Base-by-base conservation (phyloP, 2,797 vertebrate genomes). In the Acrossocheilus wenchowensis region DNA sequence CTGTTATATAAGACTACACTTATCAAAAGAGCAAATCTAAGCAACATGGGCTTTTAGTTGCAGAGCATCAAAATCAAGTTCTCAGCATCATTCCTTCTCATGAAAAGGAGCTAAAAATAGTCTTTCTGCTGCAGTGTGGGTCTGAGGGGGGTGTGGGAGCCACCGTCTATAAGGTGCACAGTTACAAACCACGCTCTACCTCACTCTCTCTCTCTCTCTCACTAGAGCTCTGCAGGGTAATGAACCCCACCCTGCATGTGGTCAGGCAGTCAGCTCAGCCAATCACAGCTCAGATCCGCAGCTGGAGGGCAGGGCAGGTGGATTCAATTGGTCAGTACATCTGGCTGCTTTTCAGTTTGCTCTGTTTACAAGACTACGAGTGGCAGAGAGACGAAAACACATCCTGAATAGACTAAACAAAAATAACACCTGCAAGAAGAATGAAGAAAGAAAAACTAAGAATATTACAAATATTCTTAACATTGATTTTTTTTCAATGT, bases 261-360 rank as follows among this genome's bases (percentile, higher is more conserved):
- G 87, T 85, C 71, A 66, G 77, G 83, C 84, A 78, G 85, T 54
- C 41, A 3, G 86, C n/a, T 21, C 78, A 88, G 88, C 90, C 90
- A 92, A 93, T 91, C 89, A 86, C 89, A 90, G 89, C 88, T 86
- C 81, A 74, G 80, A 86, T 26, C 82, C 48, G 84, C 88, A 88
- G 89, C 87, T 89, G 89, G 87, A 91, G 87, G 84, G 88, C 2
- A 74, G 88, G 87, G 87, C 77, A 7, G 34, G 45, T 75, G 30
- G 36, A 83, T 80, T 77, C 26, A 77, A 88, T 81, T 90, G 88
- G 88, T 68, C 71, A 26, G 26, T 52, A 64, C 86, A 86, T 86
- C 84, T 89, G 89, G 82, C 77, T 89, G 78, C 68, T 78, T 71
- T 66, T 85, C 75, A 68, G 82, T 64, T 74, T 88, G 71, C 73